Evolutionary conservation across 2,888 invertebrate species (phyloP).

Genomic region (Spilosoma lubricipeda): DNA sequence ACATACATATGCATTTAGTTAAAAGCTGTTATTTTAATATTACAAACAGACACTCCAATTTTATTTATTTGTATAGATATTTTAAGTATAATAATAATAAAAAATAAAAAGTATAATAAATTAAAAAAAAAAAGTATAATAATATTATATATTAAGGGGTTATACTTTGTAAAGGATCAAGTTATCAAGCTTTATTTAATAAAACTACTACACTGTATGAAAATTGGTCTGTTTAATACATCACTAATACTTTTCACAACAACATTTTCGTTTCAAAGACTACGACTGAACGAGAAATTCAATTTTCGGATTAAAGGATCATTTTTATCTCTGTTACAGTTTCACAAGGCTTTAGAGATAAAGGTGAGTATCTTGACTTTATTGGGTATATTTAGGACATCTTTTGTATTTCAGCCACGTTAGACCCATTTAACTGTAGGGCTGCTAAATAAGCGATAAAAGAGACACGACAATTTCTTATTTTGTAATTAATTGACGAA

Average conservation of each 20-base stretch:
- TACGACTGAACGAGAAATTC: background rate
- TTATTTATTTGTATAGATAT: no score
- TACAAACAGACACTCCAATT: no score
- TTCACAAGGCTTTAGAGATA: background rate
- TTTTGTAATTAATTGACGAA: no score
- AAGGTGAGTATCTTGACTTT: background rate
- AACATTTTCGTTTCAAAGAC: no score
- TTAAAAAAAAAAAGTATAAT: no score
- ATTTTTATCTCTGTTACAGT: background rate
- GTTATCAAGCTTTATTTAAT: background rate
- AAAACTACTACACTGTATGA: background rate
- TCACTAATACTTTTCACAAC: background rate
- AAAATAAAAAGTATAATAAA: no score
- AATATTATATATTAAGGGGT: no score
- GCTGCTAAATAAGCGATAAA: background rate
- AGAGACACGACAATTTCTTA: background rate
- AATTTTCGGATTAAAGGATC: background rate
- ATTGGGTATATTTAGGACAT: background rate
- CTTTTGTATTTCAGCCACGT: conserved; percentile 2
- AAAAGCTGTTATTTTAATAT: no score
- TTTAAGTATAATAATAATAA: no score
- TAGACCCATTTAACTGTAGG: background rate
- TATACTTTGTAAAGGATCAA: no score
- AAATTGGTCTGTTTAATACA: background rate
- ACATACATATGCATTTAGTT: no score